These are phyloP conservation scores for Copidosoma floridanum DNA, from an alignment of 1,140 invertebrate species.

Conservation along the genomic window DNA sequence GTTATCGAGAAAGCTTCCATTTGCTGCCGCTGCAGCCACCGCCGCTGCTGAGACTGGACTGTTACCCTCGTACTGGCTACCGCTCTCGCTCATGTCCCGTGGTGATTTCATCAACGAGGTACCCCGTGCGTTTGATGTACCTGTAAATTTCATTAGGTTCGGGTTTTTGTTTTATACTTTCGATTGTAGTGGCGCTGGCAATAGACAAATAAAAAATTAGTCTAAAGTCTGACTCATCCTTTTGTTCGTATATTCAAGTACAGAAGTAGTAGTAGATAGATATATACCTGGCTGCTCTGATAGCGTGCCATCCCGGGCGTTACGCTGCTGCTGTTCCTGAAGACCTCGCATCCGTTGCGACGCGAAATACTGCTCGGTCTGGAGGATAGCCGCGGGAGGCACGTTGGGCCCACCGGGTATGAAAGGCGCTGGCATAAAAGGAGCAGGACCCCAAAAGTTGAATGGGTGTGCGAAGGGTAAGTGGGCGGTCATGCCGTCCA, in stretches of 20 bases:
- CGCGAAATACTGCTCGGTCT: conserved; percentile 72
- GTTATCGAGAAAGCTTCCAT: conserved; percentile 75
- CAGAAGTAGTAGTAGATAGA: no score
- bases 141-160: no score
- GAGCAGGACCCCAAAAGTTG: conserved; percentile 61
- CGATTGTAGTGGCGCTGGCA: no score
- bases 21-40: conserved; percentile 61
- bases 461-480: conserved; percentile 64
- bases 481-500: conserved; percentile 57
- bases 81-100: conserved; percentile 63
- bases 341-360: conserved; percentile 78
- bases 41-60: no score
- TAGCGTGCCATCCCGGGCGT: conserved; percentile 34
- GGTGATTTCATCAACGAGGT: conserved; percentile 55
- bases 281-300: conserved; percentile 15
- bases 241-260: no score
- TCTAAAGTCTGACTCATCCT: no score
- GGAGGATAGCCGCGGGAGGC: conserved; percentile 57
- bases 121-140: conserved; percentile 45
- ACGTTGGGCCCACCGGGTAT: conserved; percentile 53
- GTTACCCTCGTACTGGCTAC: conserved; percentile 60
- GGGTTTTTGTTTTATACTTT: no score
- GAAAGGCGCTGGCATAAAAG: conserved; percentile 66
- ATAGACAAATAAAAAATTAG: no score
- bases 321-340: conserved; percentile 65